Percentiles rank a stretch among this genome's conserved stretches.
Conservation (phyloP, 2,113 vertebrate genomes). For the Nyctibius bracteatus region DNA sequence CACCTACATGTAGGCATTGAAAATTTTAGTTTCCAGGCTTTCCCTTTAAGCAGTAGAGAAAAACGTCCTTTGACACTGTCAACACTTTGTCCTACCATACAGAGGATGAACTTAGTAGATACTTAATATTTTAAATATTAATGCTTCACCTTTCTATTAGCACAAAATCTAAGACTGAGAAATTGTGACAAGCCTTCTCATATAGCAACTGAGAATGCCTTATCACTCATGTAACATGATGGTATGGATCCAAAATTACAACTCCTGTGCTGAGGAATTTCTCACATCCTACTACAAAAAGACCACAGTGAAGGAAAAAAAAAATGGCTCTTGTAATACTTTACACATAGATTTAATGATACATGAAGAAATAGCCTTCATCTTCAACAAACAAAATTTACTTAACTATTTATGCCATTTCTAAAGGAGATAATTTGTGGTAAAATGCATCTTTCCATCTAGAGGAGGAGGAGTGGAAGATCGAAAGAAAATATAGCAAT, state of each 20-base stretch:
- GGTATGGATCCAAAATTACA: not conserved
- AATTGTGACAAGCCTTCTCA: not conserved
- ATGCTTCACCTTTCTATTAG: not conserved
- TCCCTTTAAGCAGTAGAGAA: not conserved
- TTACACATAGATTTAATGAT: not conserved
- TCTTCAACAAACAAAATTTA: not conserved
- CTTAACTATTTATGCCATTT: not conserved
- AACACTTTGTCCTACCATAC: not conserved
- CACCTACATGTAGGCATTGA: not conserved
- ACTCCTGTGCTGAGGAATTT: not conserved
- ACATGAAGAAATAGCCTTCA: not conserved
- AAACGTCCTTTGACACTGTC: not conserved
- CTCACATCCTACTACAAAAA: not conserved
- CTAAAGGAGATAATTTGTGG: not conserved
- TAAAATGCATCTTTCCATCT: not conserved
- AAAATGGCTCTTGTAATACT: not conserved
- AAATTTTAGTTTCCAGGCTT: not conserved
- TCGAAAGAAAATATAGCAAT: not conserved
- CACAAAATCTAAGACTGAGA: not conserved
- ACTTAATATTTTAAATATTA: not conserved
- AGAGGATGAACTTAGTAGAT: not conserved
- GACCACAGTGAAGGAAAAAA: not conserved
- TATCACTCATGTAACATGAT: not conserved
- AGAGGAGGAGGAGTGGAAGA: not conserved
- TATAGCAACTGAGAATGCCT: not conserved